These are phyloP conservation scores for Synchiropus splendidus DNA, from an alignment of 2,113 vertebrate genomes.

Conservation along the genomic window DNA sequence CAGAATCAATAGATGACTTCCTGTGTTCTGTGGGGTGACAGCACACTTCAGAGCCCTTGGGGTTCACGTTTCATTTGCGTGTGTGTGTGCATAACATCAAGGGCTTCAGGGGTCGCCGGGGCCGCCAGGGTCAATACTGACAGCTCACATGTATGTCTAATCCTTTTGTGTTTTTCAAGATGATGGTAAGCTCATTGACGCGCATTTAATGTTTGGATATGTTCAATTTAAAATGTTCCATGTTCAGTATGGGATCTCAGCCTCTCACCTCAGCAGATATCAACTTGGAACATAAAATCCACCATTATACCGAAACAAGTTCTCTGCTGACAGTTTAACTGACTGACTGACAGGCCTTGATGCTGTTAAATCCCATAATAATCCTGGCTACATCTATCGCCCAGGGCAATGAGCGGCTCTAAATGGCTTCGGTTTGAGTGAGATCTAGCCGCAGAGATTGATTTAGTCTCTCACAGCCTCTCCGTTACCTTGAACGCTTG, in stretches of 20 bases:
- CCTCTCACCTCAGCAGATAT: background rate
- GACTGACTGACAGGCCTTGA: constrained; percentile 39
- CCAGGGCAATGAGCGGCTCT: constrained; percentile 30
- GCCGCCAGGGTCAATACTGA: constrained; percentile 20
- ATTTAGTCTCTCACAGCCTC: constrained; percentile 40
- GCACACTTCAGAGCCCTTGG: constrained; percentile 41
- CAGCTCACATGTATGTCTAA: background rate
- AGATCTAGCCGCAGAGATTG: constrained; percentile 40
- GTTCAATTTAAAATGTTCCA: background rate
- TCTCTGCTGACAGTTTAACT: too few relatives aligned
- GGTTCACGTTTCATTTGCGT: constrained; percentile 44
- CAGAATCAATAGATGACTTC: constrained; percentile 60
- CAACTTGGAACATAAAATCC: constrained; percentile 15
- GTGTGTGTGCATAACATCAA: constrained; percentile 18
- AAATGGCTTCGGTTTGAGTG: constrained; percentile 47
- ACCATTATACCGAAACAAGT: constrained; percentile 15
- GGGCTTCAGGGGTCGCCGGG: constrained; percentile 24
- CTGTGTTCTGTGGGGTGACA: constrained; percentile 48
- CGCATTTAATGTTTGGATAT: background rate
- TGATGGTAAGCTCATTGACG: background rate
- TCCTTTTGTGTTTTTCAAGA: background rate
- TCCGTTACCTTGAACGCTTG: too few relatives aligned
- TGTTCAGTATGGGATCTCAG: background rate
- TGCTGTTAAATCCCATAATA: constrained; percentile 44
- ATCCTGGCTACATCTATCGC: constrained; percentile 36